phyloP scores from a whole-genome alignment of 1,140 invertebrate species.

The Drusus annulatus region DNA sequence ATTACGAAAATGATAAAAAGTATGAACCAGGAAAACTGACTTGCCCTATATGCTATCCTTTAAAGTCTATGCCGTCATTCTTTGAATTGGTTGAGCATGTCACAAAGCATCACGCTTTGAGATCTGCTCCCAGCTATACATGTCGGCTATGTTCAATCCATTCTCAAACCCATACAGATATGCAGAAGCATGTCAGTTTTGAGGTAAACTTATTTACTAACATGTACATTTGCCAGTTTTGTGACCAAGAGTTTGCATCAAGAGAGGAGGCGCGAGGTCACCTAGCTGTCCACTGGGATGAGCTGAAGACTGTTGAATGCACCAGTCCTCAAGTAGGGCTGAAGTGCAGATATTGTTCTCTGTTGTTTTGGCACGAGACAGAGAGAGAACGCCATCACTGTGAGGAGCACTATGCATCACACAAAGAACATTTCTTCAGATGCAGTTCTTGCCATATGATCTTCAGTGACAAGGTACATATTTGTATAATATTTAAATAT shows the following conservation, averaged over 20 bases:
- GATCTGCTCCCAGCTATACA: conserved; percentile 62
- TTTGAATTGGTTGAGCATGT: conserved; percentile 63
- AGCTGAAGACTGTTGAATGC: conserved; percentile 66
- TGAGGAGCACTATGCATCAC: conserved; percentile 62
- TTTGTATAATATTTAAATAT: neutral
- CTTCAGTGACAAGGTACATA: conserved; percentile 68
- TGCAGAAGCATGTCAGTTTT: conserved; percentile 62
- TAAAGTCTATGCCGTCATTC: conserved; percentile 60
- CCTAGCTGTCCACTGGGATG: conserved; percentile 64
- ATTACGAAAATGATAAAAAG: conserved; percentile 58
- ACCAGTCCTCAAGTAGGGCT: conserved; percentile 69
- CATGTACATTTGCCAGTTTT: conserved; percentile 69
- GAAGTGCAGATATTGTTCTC: conserved; percentile 68
- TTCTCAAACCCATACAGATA: conserved; percentile 64
- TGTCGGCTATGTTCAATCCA: conserved; percentile 66
- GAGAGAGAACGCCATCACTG: conserved; percentile 67
- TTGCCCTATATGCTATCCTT: conserved; percentile 62
- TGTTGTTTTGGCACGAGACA: conserved; percentile 68
- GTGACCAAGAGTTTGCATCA: conserved; percentile 68
- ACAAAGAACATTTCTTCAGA: conserved; percentile 67
- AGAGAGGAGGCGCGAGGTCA: conserved; percentile 64
- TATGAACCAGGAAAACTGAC: conserved; percentile 56
- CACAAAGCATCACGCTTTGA: conserved; percentile 66
- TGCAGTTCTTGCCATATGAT: conserved; percentile 64
- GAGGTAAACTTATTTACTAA: conserved; percentile 66